Evolutionary conservation across 35 echinoderm and acorn worm species (phyloP).

Genomic region (Diadema setosum): DNA sequence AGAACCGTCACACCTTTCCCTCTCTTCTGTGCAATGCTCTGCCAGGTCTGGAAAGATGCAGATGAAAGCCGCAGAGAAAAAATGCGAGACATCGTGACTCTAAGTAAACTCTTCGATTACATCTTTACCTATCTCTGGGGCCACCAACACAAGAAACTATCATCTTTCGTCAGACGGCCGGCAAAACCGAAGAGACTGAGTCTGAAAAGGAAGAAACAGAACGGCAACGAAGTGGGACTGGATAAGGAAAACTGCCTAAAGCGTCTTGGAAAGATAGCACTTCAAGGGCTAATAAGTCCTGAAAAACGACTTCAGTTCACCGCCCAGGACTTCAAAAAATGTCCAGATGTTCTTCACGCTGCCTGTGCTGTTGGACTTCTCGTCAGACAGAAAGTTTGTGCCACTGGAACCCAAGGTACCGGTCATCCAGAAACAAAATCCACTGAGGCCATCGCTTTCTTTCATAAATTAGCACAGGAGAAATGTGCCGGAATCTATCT

Average conservation of each 20-base stretch:
- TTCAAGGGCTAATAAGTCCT: slow-evolving; percentile 17
- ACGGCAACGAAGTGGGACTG: background rate
- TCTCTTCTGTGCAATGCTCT: slow-evolving; percentile 12
- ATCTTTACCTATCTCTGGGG: slow-evolving; percentile 9
- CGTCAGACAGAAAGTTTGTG: background rate
- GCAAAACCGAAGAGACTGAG: background rate
- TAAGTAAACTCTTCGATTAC: background rate
- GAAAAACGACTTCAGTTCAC: slow-evolving; percentile 26
- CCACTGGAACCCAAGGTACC: background rate
- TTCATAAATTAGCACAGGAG: slow-evolving; percentile 42
- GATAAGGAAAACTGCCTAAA: background rate
- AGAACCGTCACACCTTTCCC: background rate
- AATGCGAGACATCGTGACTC: background rate
- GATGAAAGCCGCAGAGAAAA: background rate
- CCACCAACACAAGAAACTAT: background rate
- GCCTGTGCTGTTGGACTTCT: slow-evolving; percentile 32
- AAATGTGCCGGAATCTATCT: slow-evolving; percentile 48
- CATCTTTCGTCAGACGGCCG: no score
- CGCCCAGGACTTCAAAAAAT: slow-evolving; percentile 8
- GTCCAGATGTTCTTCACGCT: background rate
- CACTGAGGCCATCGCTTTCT: background rate
- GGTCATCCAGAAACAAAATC: background rate
- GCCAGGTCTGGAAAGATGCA: slow-evolving; percentile 16
- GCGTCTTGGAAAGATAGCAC: slow-evolving; percentile 21
- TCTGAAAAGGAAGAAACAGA: background rate